Percentiles rank a stretch among this genome's conserved stretches.
phyloP scores from a whole-genome alignment of 2,888 invertebrate genomes.

The Rhopalosiphum nymphaeae region DNA sequence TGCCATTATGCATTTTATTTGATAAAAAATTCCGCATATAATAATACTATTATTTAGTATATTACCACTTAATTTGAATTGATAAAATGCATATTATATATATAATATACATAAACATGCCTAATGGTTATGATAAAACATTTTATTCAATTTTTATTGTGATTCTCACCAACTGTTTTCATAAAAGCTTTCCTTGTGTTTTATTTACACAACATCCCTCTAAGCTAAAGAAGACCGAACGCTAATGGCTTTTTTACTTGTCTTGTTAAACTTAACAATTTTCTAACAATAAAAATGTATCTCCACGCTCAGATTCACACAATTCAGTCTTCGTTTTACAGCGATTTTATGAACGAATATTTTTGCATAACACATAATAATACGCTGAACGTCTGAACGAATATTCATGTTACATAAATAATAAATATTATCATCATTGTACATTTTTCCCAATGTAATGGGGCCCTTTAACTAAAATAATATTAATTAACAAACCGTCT shows the following conservation, averaged over 20 bases:
- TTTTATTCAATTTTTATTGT: not conserved
- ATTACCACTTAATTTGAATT: not conserved
- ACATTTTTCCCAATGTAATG: not conserved
- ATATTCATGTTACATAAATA: not conserved
- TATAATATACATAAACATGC: not conserved
- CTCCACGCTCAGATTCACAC: constrained; percentile 7
- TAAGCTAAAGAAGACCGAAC: not conserved
- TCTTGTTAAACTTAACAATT: not conserved
- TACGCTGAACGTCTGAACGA: not conserved
- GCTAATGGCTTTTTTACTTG: constrained; percentile 6
- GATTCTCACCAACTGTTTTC: not conserved
- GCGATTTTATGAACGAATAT: not conserved
- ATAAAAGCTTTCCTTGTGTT: not conserved
- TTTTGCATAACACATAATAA: constrained; percentile 7
- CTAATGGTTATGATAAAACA: not conserved
- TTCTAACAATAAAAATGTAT: not conserved
- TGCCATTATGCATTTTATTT: not conserved
- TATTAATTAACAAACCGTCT: not conserved
- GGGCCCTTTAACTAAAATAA: not conserved
- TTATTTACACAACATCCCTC: not conserved
- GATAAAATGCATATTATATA: not conserved
- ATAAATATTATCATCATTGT: not conserved
- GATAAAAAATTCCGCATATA: not conserved
- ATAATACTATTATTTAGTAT: not conserved
- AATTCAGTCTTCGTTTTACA: not conserved